A percentile compares a stretch with the other conserved stretches of the same genome.
These are phyloP conservation scores for Metalampra italica DNA, from an alignment of 2,888 invertebrate species.

Conservation along the genomic window DNA sequence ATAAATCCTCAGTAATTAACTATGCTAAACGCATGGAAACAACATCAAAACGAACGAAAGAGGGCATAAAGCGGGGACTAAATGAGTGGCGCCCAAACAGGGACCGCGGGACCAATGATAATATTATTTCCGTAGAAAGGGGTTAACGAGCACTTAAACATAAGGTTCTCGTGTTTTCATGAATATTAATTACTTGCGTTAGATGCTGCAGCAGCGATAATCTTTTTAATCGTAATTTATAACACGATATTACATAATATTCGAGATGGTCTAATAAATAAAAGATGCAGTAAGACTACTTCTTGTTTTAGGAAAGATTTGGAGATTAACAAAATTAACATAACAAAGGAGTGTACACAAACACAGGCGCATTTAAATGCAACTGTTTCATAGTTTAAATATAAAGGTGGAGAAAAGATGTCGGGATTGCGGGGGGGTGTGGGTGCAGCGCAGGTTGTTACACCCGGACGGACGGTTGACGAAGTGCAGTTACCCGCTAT, in stretches of 20 bases:
- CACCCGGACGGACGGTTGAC: slow-evolving; percentile 71
- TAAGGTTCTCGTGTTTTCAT: slow-evolving; percentile 12
- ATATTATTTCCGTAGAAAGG: slow-evolving; percentile 14
- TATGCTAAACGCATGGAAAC: slow-evolving; percentile 19
- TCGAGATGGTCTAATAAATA: not conserved
- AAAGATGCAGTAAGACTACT: no score
- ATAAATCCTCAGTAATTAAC: slow-evolving; percentile 16
- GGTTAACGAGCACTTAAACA: slow-evolving; percentile 19
- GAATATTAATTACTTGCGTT: not conserved
- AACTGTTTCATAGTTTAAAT: slow-evolving; percentile 7
- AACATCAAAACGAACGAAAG: slow-evolving; percentile 19
- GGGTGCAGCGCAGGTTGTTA: slow-evolving; percentile 62
- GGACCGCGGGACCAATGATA: slow-evolving; percentile 18
- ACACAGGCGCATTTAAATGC: slow-evolving; percentile 1
- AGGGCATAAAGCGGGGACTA: slow-evolving; percentile 19
- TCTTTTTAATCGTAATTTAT: not conserved
- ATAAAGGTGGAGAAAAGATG: slow-evolving; percentile 37
- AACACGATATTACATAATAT: no score
- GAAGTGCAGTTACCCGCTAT: slow-evolving; percentile 74
- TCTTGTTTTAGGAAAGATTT: no score
- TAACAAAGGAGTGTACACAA: not conserved
- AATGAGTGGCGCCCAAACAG: slow-evolving; percentile 27
- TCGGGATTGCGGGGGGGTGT: slow-evolving; percentile 31
- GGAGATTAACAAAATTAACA: not conserved
- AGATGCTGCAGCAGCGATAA: not conserved